A percentile compares a stretch with the other conserved stretches of the same genome.
Evolutionary conservation across 2,113 vertebrate species (phyloP).

Genomic region (Emydura subglobosa): DNA sequence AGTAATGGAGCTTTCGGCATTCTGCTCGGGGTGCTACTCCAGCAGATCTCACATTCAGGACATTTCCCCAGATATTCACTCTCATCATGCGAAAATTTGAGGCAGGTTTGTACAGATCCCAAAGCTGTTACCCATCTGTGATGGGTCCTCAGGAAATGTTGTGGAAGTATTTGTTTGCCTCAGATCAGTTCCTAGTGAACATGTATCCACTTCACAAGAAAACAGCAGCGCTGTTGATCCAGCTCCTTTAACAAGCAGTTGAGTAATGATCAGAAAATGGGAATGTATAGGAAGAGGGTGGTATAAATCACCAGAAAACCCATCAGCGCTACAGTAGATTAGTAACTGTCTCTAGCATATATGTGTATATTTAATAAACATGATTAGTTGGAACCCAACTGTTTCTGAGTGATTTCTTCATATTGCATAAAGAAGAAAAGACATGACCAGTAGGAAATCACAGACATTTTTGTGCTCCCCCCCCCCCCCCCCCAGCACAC

Average conservation of each 20-base stretch:
- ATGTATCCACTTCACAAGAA: background rate
- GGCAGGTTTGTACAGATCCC: background rate
- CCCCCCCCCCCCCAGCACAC: too few relatives aligned
- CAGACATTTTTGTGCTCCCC: background rate
- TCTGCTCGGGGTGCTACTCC: background rate
- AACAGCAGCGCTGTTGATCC: background rate
- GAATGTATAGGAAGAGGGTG: background rate
- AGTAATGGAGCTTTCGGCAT: background rate
- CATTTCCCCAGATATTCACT: background rate
- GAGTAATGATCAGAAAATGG: background rate
- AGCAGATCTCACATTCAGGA: background rate
- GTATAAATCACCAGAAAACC: background rate
- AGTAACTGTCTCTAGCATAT: background rate
- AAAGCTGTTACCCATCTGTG: background rate
- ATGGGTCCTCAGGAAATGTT: background rate
- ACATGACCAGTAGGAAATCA: background rate
- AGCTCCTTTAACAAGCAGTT: background rate
- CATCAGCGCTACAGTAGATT: background rate
- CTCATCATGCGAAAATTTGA: background rate
- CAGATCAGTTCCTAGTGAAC: background rate
- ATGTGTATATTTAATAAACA: background rate
- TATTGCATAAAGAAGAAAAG: background rate
- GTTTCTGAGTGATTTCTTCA: background rate
- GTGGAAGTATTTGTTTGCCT: background rate
- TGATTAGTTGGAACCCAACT: background rate